These are phyloP conservation scores for Heliconius ismenius DNA, from an alignment of 2,888 invertebrate genomes.

Conservation along the genomic window DNA sequence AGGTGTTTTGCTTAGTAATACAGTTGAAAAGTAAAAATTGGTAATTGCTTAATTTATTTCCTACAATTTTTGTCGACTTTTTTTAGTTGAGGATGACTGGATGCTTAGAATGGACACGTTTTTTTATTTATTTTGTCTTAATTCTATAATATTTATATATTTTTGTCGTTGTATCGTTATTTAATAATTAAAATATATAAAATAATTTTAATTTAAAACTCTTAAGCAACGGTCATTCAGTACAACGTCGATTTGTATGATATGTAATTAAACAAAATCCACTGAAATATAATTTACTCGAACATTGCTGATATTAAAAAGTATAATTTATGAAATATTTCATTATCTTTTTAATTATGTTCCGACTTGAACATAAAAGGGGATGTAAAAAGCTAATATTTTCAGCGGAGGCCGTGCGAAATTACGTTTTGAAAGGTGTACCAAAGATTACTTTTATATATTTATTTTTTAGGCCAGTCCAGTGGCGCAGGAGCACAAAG, in stretches of 20 bases:
- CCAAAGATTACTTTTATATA: constrained; percentile 27
- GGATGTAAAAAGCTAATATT: constrained; percentile 44
- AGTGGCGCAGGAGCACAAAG: no score
- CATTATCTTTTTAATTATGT: constrained; percentile 45
- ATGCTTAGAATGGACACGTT: background rate
- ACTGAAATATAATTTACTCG: constrained; percentile 21
- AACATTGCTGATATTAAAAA: constrained; percentile 29
- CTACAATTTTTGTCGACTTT: background rate
- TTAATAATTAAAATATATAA: background rate
- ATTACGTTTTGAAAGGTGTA: constrained; percentile 36
- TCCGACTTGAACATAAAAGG: constrained; percentile 39
- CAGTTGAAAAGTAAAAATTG: background rate
- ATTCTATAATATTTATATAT: background rate
- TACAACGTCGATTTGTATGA: constrained; percentile 19
- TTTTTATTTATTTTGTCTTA: no score
- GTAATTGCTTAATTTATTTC: background rate
- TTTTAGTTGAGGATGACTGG: background rate
- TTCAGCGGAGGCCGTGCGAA: constrained; percentile 29
- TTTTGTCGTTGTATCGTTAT: background rate
- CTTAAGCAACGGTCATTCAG: background rate
- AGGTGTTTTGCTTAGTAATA: constrained; percentile 10
- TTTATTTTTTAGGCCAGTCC: background rate
- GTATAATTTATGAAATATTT: constrained; percentile 41
- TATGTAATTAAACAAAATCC: constrained; percentile 3
- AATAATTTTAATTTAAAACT: background rate